Evolutionary conservation across 2,888 invertebrate genomes (phyloP), one percentile per base, ranked within the genome.

Genomic region (Ophion ventricosus): DNA sequence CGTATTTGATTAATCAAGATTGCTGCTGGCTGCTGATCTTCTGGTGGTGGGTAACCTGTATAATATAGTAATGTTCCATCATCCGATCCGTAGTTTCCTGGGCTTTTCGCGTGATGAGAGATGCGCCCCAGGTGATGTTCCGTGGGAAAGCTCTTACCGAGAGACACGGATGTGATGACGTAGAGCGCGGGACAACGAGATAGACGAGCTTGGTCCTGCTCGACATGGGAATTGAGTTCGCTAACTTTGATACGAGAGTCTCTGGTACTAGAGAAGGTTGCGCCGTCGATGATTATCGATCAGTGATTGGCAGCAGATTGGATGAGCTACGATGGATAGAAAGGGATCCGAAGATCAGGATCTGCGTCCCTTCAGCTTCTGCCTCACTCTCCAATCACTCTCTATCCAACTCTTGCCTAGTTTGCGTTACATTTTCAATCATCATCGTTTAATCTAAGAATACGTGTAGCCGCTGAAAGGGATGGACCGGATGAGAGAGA

Each of bases 211-310:
- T 35, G 59, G 26, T 73, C 73, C 40, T 66, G 49, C 29, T 59
- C 66, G 73, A 66, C 73, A 54, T 77, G 87, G 61, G 87, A 89
- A 90, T 90, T 86, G 88, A 91, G 89, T 91, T 91, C 90, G 89
- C 89, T 89, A 90, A 91, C 90, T 92, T 89, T 91, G 89, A 91
- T 90, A 84, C 77, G 72, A 54, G 26, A 64, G 54, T 23, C 57
- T 25, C n/a, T 61, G n/a, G 56, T 56, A 26, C 29, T n/a, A 11
- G 43, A 35, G n/a, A 54, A 40, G 35, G 35, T n/a, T 11, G 40
- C 17, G 56, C 1, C 17, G 14, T 72, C 14, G 56, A 56, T 63
- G 35, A 63, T 35, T 54, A 25, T 4, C 11, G n/a, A 63, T 29
- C 70, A n/a, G 10, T 70, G 17, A 10, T 63, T 70, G 63, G 35